Conservation (phyloP, 2,888 invertebrate species). For the Pollenia angustigena region DNA sequence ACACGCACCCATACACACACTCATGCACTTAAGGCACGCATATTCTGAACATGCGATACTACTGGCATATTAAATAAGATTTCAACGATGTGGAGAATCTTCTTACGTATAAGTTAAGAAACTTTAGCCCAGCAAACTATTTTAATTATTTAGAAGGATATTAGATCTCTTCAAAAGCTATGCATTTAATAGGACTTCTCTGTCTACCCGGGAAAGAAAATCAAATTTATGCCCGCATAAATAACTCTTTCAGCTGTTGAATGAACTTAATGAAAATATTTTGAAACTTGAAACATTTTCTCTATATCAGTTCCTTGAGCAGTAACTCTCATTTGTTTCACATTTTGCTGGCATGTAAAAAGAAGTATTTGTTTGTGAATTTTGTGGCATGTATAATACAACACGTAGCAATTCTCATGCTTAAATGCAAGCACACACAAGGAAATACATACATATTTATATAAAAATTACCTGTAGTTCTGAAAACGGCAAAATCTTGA, state of each 20-base stretch:
- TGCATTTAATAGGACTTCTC: too few relatives aligned
- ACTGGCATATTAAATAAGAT: conserved; percentile 58
- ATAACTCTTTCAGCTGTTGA: too few relatives aligned
- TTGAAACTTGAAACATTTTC: not conserved
- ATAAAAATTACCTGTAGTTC: not conserved
- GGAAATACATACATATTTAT: not conserved
- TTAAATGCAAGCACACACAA: conserved; percentile 21
- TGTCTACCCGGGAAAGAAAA: too few relatives aligned
- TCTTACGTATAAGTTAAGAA: not conserved
- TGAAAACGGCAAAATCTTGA: not conserved
- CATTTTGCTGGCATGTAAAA: conserved; percentile 12
- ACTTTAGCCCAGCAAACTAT: conserved; percentile 20
- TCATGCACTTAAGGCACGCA: conserved; percentile 42
- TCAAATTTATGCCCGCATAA: too few relatives aligned
- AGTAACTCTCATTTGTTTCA: too few relatives aligned
- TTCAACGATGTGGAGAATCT: conserved; percentile 32
- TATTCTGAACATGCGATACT: conserved; percentile 49
- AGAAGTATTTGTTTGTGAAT: conserved; percentile 6
- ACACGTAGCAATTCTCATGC: conserved; percentile 48
- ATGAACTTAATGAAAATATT: too few relatives aligned
- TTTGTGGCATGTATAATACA: conserved; percentile 29
- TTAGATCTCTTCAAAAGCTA: too few relatives aligned
- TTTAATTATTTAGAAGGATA: not conserved
- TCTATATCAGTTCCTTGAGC: not conserved
- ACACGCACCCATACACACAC: not conserved